Conservation (phyloP, 2,113 vertebrate species). For the Pithys albifrons region DNA sequence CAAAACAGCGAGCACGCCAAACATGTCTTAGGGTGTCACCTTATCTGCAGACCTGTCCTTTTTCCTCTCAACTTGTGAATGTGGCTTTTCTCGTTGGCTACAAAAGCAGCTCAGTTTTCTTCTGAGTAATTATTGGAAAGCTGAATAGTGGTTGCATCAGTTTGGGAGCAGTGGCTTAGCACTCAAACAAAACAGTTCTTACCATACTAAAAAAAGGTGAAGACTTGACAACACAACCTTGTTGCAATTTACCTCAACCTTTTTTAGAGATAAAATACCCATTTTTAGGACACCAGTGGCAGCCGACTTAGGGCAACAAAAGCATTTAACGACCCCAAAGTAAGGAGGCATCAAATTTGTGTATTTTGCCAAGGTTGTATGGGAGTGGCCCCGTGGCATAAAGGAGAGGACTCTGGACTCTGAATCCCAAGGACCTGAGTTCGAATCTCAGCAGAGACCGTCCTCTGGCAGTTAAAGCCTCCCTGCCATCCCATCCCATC, state of each 20-base stretch:
- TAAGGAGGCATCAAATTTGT: background rate
- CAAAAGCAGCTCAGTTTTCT: background rate
- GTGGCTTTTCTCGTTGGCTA: background rate
- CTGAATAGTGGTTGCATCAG: background rate
- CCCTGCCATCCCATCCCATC: no score
- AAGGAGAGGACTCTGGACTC: no score
- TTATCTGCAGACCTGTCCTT: background rate
- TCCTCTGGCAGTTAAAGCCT: no score
- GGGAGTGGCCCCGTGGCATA: background rate
- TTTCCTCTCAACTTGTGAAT: background rate
- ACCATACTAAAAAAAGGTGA: background rate
- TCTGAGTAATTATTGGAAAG: background rate
- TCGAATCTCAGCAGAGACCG: no score
- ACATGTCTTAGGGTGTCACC: background rate
- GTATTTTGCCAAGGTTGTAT: background rate
- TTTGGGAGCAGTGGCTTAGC: background rate
- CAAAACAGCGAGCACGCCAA: background rate
- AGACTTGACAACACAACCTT: background rate
- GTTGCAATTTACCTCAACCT: background rate
- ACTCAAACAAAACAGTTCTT: background rate
- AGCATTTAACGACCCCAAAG: rapidly evolving
- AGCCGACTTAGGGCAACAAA: background rate
- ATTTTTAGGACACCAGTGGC: background rate
- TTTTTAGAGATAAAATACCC: background rate
- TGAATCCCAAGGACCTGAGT: no score